These are phyloP conservation scores for Ditylenchus weischeri DNA, from an alignment of 2,888 invertebrate genomes.

Conservation along the genomic window DNA sequence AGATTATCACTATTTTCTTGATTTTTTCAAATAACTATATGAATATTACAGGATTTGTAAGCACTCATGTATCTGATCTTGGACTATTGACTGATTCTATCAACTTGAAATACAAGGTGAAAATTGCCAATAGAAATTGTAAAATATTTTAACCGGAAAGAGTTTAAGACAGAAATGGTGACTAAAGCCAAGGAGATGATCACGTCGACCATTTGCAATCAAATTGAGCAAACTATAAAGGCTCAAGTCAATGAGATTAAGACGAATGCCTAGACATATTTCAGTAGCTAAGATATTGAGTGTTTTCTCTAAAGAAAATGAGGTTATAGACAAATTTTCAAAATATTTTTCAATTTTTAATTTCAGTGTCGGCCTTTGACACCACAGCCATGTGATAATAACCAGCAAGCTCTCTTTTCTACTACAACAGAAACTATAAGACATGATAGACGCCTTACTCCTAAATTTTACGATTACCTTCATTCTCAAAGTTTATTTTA, in stretches of 20 bases:
- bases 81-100: slow-evolving; percentile 55
- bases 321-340: not conserved
- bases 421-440: too few species aligned
- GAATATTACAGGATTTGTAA: slow-evolving; percentile 33
- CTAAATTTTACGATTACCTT: too few species aligned
- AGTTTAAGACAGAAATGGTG: slow-evolving; percentile 41
- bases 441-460: too few species aligned
- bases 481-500: too few species aligned
- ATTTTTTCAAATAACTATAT: too few species aligned
- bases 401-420: too few species aligned
- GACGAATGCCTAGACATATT: slow-evolving; percentile 30
- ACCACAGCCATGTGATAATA: too few species aligned
- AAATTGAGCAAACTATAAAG: slow-evolving; percentile 36
- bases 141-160: too few species aligned
- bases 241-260: slow-evolving; percentile 35
- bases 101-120: slow-evolving; percentile 46
- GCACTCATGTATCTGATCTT: slow-evolving; percentile 49
- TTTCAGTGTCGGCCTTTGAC: too few species aligned
- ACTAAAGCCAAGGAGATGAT: slow-evolving; percentile 35
- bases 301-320: slow-evolving; percentile 16
- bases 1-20: slow-evolving; percentile 4
- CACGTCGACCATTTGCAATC: slow-evolving; percentile 37
- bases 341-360: too few species aligned
- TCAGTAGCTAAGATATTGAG: slow-evolving; percentile 29
- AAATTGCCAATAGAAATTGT: too few species aligned